phyloP scores from a whole-genome alignment of 1,140 invertebrate genomes.

The Neodiprion lecontei region DNA sequence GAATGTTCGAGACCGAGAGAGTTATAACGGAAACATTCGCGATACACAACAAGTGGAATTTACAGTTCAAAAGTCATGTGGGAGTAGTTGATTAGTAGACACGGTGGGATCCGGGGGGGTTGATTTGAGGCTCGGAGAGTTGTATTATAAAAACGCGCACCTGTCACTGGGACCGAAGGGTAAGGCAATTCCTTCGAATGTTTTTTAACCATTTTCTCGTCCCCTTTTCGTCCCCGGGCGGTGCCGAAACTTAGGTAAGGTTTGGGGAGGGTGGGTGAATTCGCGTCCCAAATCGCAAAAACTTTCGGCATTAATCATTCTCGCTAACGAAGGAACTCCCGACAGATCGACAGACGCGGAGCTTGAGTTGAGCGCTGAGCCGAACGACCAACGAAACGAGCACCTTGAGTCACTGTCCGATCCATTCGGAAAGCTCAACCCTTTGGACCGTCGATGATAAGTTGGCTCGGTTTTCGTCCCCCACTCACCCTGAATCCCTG shows the following conservation, averaged over 20 bases:
- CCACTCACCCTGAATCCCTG: not conserved
- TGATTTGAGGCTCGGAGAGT: not conserved
- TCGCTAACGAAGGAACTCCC: constrained; percentile 1
- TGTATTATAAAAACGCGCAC: not conserved
- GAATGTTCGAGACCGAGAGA: too few relatives aligned
- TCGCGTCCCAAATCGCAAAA: constrained; percentile 8
- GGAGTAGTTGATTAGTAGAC: not conserved
- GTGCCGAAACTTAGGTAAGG: not conserved
- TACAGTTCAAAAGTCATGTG: not conserved
- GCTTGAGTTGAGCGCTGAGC: not conserved
- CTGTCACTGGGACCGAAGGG: not conserved
- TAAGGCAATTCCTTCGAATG: not conserved
- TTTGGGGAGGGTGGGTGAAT: not conserved
- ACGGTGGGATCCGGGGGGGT: not conserved
- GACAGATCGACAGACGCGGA: not conserved
- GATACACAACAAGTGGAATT: not conserved
- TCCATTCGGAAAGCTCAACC: not conserved
- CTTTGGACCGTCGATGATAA: too few relatives aligned
- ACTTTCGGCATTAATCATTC: constrained; percentile 13
- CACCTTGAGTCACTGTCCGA: constrained; percentile 1
- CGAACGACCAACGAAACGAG: not conserved
- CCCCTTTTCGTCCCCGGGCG: not conserved
- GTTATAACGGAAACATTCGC: too few relatives aligned
- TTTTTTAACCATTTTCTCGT: not conserved
- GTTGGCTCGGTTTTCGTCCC: too few relatives aligned